A percentile compares a stretch with the other conserved stretches of the same genome.
Evolutionary conservation across 2,797 vertebrate genomes (phyloP).

Genomic region (Brachyrhaphis roseni): DNA sequence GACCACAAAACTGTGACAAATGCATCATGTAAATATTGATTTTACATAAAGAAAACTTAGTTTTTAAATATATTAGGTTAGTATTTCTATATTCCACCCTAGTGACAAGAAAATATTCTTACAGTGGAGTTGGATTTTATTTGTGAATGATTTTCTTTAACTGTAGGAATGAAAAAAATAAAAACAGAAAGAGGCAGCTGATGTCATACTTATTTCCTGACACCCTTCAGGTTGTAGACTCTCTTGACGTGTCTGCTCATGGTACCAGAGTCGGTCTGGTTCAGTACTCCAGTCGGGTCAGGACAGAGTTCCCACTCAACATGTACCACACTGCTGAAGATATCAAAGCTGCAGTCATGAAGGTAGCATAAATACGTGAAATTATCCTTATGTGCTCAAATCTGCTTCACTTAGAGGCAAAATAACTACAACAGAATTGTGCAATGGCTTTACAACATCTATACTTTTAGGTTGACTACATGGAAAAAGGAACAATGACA

Average conservation of each 20-base stretch:
- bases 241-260: constrained; percentile 88
- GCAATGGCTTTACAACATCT: not conserved
- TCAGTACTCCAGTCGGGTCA: constrained; percentile 94
- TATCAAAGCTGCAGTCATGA: constrained; percentile 92
- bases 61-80: not conserved
- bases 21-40: not conserved
- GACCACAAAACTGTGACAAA: not conserved
- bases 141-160: not conserved
- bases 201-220: not conserved
- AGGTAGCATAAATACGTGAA: constrained; percentile 47
- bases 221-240: constrained; percentile 88
- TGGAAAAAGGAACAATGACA: constrained; percentile 98
- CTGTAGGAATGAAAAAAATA: not conserved
- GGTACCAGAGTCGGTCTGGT: constrained; percentile 92
- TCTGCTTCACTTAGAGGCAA: not conserved
- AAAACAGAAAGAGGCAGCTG: not conserved
- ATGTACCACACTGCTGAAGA: constrained; percentile 87
- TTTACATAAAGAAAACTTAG: not conserved
- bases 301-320: constrained; percentile 93
- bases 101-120: not conserved
- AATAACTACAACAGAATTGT: not conserved
- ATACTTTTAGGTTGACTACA: constrained; percentile 84
- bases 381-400: not conserved
- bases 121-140: not conserved
- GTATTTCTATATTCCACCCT: not conserved